phyloP scores from a whole-genome alignment of 2,888 invertebrate genomes.

The Adelognathus sp. region DNA sequence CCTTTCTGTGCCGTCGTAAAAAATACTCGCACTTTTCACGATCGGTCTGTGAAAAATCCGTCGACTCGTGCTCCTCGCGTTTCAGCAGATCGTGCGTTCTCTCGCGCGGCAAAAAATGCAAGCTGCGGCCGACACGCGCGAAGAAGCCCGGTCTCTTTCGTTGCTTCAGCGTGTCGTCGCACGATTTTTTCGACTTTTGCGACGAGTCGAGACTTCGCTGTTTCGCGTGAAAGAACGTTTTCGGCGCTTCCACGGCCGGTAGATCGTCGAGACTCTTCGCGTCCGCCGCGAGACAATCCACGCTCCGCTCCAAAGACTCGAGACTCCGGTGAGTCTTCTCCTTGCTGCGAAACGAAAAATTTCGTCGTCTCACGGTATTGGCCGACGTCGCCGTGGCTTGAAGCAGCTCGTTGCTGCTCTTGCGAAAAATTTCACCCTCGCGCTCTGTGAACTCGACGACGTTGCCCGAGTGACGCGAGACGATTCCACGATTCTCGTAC shows the following conservation, averaged over 20 bases:
- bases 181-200: slow-evolving; percentile 66
- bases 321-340: slow-evolving; percentile 71
- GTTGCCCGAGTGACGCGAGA: slow-evolving; percentile 64
- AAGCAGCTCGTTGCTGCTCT: slow-evolving; percentile 68
- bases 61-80: slow-evolving; percentile 54
- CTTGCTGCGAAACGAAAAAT: slow-evolving; percentile 69
- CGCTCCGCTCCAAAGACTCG: slow-evolving; percentile 71
- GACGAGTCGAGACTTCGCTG: slow-evolving; percentile 71
- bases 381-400: slow-evolving; percentile 61
- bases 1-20: slow-evolving; percentile 67
- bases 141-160: slow-evolving; percentile 71
- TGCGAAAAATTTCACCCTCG: slow-evolving; percentile 74
- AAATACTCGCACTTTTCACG: slow-evolving; percentile 74
- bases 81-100: slow-evolving; percentile 63
- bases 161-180: slow-evolving; percentile 52
- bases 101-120: slow-evolving; percentile 74
- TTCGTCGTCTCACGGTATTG: slow-evolving; percentile 59
- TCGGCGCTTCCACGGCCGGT: slow-evolving; percentile 64
- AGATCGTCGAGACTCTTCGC: slow-evolving; percentile 71
- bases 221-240: slow-evolving; percentile 62
- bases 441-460: slow-evolving; percentile 72
- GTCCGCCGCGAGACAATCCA: slow-evolving; percentile 63
- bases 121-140: slow-evolving; percentile 72
- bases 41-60: slow-evolving; percentile 64
- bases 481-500: slow-evolving; percentile 45